Evolutionary conservation across 2,113 vertebrate species (phyloP), one percentile per base, ranked within the genome.

Genomic region (Callopanchax toddi): DNA sequence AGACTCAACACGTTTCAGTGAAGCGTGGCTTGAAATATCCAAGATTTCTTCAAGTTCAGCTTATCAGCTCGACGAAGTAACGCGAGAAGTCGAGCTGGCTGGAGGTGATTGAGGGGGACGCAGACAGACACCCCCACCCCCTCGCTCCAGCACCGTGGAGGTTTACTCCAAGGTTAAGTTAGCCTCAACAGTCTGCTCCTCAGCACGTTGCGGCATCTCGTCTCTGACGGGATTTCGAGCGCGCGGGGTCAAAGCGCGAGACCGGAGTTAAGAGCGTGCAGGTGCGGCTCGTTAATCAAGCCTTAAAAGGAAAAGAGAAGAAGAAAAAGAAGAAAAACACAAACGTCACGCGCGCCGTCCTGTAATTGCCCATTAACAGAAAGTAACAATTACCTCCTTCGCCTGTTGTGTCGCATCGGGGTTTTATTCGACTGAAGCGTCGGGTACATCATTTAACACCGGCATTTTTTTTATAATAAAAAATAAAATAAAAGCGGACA

Each of bases 161-260:
- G 44, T 34, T 43, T 57, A 54, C 68, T 81, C 84, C 82, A 87
- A 90, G 86, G 87, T 89, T 87, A 87, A 86, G 37, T 89, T 81
- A 66, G 54, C 83, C 68, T 54, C 86, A 87, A 89, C 86, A 88
- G 82, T 78, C 53, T 76, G 62, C 65, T 84, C 87, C n/a, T 89
- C 84, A 71, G 84, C 29, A 32, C 29, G 82, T 86, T 89, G 86
- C 87, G 68, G 81, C 45, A n/a, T 18, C 67, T 69, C 21, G 48
- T 48, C 39, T 43, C 29, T 36, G 61, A 52, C 63, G 39, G 49
- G 22, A 37, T 71, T 53, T 37, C 13, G 16, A 52, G 42, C 76
- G 32, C 51, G 46, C 54, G 25, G 56, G 79, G 65, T 77, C 81
- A 74, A 21, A 49, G 25, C 78, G 16, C 54, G 50, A 39, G 59